phyloP scores from a whole-genome alignment of 2,797 vertebrate genomes.

The Neomorphus geoffroyi region DNA sequence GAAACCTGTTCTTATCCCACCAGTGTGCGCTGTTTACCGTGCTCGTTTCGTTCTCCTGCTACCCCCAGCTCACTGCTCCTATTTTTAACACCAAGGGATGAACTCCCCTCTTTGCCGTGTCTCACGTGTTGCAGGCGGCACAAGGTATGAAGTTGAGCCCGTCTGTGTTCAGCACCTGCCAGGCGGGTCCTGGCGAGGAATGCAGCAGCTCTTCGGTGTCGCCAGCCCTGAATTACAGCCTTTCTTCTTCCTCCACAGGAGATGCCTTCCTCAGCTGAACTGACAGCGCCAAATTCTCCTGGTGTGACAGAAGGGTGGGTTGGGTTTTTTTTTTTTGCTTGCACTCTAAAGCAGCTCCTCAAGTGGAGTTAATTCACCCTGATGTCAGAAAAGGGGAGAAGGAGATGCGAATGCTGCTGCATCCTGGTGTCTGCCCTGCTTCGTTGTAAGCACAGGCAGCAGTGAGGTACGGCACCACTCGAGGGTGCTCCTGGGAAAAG shows the following conservation, averaged over 20 bases:
- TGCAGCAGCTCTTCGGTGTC: not conserved
- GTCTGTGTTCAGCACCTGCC: not conserved
- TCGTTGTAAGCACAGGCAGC: no score
- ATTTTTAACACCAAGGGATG: not conserved
- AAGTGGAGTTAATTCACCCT: not conserved
- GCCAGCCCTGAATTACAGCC: not conserved
- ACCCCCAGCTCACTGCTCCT: not conserved
- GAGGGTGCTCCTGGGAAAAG: not conserved
- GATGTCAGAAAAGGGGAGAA: not conserved
- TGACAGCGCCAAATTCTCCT: not conserved
- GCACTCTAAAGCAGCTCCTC: not conserved
- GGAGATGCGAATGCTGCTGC: not conserved
- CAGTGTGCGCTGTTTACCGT: accelerated
- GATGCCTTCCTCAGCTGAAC: not conserved
- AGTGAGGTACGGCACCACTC: no score
- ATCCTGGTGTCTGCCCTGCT: accelerated
- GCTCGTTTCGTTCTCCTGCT: not conserved
- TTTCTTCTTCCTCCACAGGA: not conserved
- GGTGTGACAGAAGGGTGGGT: not conserved
- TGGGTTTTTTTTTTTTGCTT: not conserved
- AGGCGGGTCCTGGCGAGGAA: not conserved
- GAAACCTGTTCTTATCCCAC: not conserved
- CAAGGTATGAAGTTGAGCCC: not conserved
- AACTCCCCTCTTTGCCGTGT: accelerated
- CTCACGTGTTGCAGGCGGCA: accelerated